Percentiles rank a stretch among this genome's conserved stretches.
Conservation (phyloP, 1,140 invertebrate species). For the Carcinoscorpius rotundicauda region DNA sequence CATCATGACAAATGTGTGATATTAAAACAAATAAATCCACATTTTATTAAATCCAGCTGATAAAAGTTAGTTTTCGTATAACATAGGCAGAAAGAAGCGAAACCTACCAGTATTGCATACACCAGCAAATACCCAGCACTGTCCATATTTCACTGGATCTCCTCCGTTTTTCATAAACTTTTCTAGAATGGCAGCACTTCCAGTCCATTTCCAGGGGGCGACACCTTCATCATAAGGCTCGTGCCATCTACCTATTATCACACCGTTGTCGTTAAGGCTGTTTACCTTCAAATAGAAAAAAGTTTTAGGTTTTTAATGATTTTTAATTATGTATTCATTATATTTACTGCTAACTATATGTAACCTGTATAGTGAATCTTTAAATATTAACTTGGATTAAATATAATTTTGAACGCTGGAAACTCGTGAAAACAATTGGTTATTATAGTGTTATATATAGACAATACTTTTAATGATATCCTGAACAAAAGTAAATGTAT, state of each 20-base stretch:
- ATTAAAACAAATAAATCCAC: too few species aligned
- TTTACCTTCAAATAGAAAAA: constrained; percentile 44
- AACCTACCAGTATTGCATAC: constrained; percentile 52
- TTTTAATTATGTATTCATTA: too few species aligned
- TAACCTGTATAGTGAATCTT: background rate
- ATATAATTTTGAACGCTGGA: too few species aligned
- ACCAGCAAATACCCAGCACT: constrained; percentile 89
- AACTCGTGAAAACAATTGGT: too few species aligned
- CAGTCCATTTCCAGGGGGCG: constrained; percentile 70
- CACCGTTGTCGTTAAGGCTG: constrained; percentile 76
- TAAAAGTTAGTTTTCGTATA: too few species aligned
- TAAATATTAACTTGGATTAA: too few species aligned
- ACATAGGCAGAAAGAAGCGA: background rate
- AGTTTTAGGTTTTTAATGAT: background rate
- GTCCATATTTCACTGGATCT: constrained; percentile 72
- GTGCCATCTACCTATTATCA: constrained; percentile 74
- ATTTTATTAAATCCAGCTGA: too few species aligned
- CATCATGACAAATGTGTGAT: too few species aligned
- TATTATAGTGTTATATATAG: too few species aligned
- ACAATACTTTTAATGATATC: too few species aligned
- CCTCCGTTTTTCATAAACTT: constrained; percentile 60
- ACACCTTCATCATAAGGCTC: constrained; percentile 50
- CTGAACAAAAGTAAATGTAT: too few species aligned
- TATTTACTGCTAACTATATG: background rate
- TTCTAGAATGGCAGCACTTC: constrained; percentile 69